Base-by-base conservation (phyloP, 2,888 invertebrate genomes). In the Quadriops clusia region DNA sequence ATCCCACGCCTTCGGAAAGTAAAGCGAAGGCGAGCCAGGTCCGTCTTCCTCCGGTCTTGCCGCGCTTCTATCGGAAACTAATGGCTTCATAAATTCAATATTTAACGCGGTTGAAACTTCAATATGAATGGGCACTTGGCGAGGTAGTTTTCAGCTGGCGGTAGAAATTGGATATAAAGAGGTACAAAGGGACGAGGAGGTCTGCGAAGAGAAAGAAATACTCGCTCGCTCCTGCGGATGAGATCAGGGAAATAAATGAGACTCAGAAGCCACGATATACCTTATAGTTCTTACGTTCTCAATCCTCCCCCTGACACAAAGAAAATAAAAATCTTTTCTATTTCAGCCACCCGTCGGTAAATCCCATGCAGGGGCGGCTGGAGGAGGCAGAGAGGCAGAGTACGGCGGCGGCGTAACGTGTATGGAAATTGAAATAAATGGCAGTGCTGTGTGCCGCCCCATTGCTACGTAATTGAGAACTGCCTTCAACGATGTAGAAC, bases 371-470 rank as follows among this genome's bases (percentile, higher is more conserved):
- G 42, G 41, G 40, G 38, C n/a, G n/a, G n/a, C n/a, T n/a, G n/a
- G n/a, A n/a, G n/a, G n/a, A n/a, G n/a, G n/a, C n/a, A n/a, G n/a
- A n/a, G n/a, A n/a, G n/a, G n/a, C n/a, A n/a, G n/a, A n/a, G n/a
- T n/a, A n/a, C n/a, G n/a, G n/a, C n/a, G n/a, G n/a, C n/a, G 36
- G 40, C 25, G 43, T 38, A 44, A 44, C 44, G 50, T 48, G 42
- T 47, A 50, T 46, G 49, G 49, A 53, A 55, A 56, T 56, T 56
- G 56, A 56, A 55, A 56, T 49, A 54, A 55, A 56, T 52, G 53
- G 46, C 46, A 37, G 36, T 30, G 43, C 42, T 38, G 37, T 36
- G 34, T 37, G 38, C 40, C 40, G 38, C 40, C 43, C 43, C 38
- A 42, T 42, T 36, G 41, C 38, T 36, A 38, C 37, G 41, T 44